Base-by-base conservation (phyloP, 2,797 vertebrate species). In the Leontopithecus rosalia region DNA sequence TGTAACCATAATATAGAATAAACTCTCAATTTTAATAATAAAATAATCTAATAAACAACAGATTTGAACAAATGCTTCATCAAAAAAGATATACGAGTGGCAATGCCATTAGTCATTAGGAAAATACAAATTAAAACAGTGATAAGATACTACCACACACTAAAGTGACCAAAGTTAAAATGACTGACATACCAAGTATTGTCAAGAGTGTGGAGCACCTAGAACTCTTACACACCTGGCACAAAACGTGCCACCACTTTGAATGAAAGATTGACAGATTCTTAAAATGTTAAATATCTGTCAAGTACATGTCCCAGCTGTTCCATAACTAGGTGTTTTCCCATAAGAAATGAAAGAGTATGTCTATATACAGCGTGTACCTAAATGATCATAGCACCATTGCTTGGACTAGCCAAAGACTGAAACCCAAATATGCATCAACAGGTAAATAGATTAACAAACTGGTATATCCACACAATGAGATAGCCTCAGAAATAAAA, bases 101-200 rank as follows among this genome's bases (percentile, higher is more conserved):
- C n/a, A 33, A 48, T 28, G 28, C 7, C 67, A 83, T 80, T 36
- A 93, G 30, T 80, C 79, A 67, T 39, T 64, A 70, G 26, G n/a
- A 19, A 97, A 88, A 90, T 55, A 19, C 30, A 91, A 81, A 91
- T 41, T 85, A 67, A 91, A 93, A 50, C 46, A 73, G 48, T 5
- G 75, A 46, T 72, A 22, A 87, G 46, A 41, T 72, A 48, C 36
- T 70, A 94, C 28, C 28, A 72, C 15, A 64, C 0, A 33, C 52
- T 64, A 76, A 92, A 91, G 67, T 91, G n/a, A 13, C 41, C 76
- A 83, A 91, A 84, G 87, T 91, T 41, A 15, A 80, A 83, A 89
- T 76, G 36, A 67, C 2, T 55, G 36, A 46, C 9, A 43, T 48
- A 75, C 11, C 24, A 64, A 92, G 11, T 26, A 2, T 11, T 70